Evolutionary conservation across 2,888 invertebrate genomes (phyloP), one percentile per base, ranked within the genome.

Genomic region (Mythimna lalbum): DNA sequence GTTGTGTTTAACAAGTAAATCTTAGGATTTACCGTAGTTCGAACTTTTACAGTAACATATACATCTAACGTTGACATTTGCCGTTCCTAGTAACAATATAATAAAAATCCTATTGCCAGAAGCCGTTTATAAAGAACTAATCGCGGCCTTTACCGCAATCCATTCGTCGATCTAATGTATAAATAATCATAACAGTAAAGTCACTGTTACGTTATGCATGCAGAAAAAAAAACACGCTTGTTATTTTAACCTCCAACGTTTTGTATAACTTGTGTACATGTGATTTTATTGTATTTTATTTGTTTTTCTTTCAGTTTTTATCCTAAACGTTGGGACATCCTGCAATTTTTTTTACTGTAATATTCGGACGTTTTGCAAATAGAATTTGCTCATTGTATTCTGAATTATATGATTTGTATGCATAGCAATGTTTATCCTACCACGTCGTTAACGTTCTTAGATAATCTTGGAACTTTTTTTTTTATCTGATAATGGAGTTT

Each of bases 161-260:
- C 72, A 36, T 64, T 73, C 62, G 64, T 62, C 19, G 53, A 50
- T 66, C 49, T 74, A 68, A 78, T 78, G 72, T 70, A 52, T 71
- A 68, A 76, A 81, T 84, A 73, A 82, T 75, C 62, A 67, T 56
- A 31, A 10, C 27, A 52, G 2, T 52, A 59, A 57, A n/a, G n/a
- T n/a, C 52, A 63, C 70, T 62, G n/a, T n/a, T n/a, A n/a, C 60
- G 56, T 63, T 73, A 67, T 21, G 72, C 63, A 64, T 60, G 59
- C 36, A 49, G 62, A 59, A 39, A 75, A 33, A 39, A 23, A 64
- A 66, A 67, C 21, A 3, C 12, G 50, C 50, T 62, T 69, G 63
- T 72, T 66, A 70, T 57, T 73, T 60, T 68, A 33, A 63, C 69
- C 73, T 83, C 55, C 39, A 33, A 27, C 31, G 19, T 55, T 52